Base-by-base conservation (phyloP, 1,140 invertebrate genomes). In the Apis laboriosa region DNA sequence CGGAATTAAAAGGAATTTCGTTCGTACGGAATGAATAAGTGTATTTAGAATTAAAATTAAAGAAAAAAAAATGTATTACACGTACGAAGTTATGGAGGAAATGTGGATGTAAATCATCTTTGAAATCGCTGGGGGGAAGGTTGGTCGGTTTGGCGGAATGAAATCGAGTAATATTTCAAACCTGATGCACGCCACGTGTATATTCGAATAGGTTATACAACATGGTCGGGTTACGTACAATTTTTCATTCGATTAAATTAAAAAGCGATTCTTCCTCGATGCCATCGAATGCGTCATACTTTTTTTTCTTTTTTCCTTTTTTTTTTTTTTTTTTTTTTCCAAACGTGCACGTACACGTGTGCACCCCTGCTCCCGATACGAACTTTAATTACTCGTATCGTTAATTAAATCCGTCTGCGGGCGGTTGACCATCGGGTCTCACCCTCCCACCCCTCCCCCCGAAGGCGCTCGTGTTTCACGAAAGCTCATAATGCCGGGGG, bases 391-490 rank as follows among this genome's bases (percentile, higher is more conserved):
- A 89, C 75, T 89, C 78, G 51, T 60, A 84, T 77, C 67, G 72
- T 86, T 81, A 89, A 89, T 89, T 89, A 88, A 89, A 89, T 81
- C 66, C 84, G 84, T 67, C 68, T 60, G 87, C 72, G 63, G 58
- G 64, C 66, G 51, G 74, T 74, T 84, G 70, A 88, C 77, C 68
- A 78, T 84, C 78, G 28, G 58, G 12, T 34, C 49, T 9, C 7
- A 49, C 43, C 24, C 9, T 12, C 8, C n/a, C 43, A 28, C 34
- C 73, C 61, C 66, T 56, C 17, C 19, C 28, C 24, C 51, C 67
- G n/a, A 67, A 43, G 49, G 63, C 43, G 60, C 58, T 73, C 72
- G 70, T 76, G 70, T 89, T 87, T 80, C 74, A 83, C 84, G 51
- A 83, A 82, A 89, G 86, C 83, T 85, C 83, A 89, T 89, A 90